Evolutionary conservation across 2,888 invertebrate species (phyloP).

Genomic region (Heliconius cydno): DNA sequence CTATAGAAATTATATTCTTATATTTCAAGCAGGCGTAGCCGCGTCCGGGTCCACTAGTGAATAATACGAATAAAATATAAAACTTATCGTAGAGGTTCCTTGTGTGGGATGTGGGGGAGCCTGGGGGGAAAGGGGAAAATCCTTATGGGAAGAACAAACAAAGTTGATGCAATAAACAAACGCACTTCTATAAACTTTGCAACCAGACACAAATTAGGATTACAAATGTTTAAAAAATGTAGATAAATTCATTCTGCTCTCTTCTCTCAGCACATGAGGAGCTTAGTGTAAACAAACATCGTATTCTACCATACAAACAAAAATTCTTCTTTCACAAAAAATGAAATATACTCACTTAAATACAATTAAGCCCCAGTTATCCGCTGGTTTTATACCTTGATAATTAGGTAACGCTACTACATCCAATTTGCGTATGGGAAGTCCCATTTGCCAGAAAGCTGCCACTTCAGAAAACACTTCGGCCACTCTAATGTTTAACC

Average conservation of each 20-base stretch:
- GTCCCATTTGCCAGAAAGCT: slow-evolving; percentile 85
- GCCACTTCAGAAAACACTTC: slow-evolving; percentile 84
- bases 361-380: slow-evolving; percentile 91
- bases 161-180: neutral
- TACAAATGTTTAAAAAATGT: neutral
- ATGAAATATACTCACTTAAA: slow-evolving; percentile 85
- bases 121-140: neutral
- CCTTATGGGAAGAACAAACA: neutral
- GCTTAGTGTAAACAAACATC: neutral
- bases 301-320: neutral
- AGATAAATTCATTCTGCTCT: neutral
- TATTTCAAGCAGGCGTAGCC: too few species aligned
- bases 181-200: neutral
- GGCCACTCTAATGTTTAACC: slow-evolving; percentile 83
- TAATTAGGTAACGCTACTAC: slow-evolving; percentile 89
- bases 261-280: neutral
- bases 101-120: neutral
- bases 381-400: slow-evolving; percentile 87
- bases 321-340: neutral
- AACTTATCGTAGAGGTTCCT: neutral
- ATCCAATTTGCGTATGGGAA: slow-evolving; percentile 87
- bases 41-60: too few species aligned
- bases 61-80: too few species aligned
- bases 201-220: neutral
- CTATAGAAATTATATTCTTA: too few species aligned